Base-by-base conservation (phyloP, 1,140 invertebrate genomes). In the Brachionus asplanchnoidis region DNA sequence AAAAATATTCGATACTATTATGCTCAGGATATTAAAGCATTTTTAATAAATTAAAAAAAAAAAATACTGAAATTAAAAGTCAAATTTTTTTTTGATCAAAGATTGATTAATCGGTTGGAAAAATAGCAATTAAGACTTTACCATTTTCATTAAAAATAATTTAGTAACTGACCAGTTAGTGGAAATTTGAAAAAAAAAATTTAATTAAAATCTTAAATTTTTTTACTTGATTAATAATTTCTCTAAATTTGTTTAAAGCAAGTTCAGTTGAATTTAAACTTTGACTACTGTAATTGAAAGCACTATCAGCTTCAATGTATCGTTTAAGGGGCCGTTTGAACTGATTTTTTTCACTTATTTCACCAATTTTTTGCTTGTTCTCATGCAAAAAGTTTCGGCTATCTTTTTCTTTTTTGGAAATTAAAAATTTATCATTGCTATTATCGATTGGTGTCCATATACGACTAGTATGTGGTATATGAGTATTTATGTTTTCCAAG, bases 251-350 rank as follows among this genome's bases (percentile, higher is more conserved):
- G 28, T 89, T 87, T 42, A 87, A 87, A 77, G 87, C 89, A 3
- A 89, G 86, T 56, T 89, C 88, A 23, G 87, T 88, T 26, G 88
- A 88, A 86, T 90, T 90, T 14, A 89, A 86, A 14, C 86, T 60
- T 85, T 89, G 88, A 12, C 87, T 87, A 83, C 89, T 89, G 85
- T 89, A 90, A 82, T 89, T 89, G 82, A 89, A 88, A 42, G 87
- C 87, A 1, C 86, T 85, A 28, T 83, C 85, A 2, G 87, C 86
- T 85, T 12, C 14, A 32, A 68, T 84, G 23, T 84, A 82, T 11
- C 65, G 50, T 28, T 73, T 85, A 46, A 56, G 32, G 17, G 85
- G 82, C 32, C 44, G 23, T n/a, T 82, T 82, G 20, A 23, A 40
- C 12, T 46, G 56, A 28, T 77, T 77, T 11, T 32, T 65, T 60